These are phyloP conservation scores for Desoria tigrina DNA, from an alignment of 2,888 invertebrate species.

Conservation along the genomic window DNA sequence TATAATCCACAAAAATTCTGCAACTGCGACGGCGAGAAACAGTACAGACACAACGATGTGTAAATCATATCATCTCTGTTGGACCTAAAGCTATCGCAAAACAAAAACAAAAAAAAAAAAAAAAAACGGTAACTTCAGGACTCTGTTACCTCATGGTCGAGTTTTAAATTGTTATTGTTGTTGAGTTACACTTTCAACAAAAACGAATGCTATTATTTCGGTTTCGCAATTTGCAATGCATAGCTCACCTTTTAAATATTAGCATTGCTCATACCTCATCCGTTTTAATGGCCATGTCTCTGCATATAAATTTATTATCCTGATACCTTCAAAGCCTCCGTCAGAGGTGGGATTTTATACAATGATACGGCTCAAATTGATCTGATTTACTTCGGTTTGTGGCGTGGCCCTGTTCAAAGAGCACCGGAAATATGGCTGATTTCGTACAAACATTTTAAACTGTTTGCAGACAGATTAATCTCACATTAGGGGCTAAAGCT, in stretches of 20 bases:
- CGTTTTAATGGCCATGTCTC: background rate
- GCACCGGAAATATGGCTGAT: background rate
- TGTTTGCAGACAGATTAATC: too few relatives aligned
- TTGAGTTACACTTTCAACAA: background rate
- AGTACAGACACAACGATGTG: background rate
- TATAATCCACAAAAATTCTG: background rate
- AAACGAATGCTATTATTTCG: conserved; percentile 5
- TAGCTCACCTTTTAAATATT: conserved; percentile 8
- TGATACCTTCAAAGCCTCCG: background rate
- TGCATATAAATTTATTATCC: background rate
- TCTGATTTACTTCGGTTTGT: conserved; percentile 2
- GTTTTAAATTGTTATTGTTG: background rate
- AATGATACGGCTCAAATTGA: conserved; percentile 8
- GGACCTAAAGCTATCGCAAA: too few relatives aligned
- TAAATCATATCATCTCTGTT: too few relatives aligned
- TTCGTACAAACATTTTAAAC: too few relatives aligned
- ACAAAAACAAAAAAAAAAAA: background rate
- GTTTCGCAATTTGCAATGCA: conserved; percentile 11
- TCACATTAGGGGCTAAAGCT: too few relatives aligned
- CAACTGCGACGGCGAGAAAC: background rate
- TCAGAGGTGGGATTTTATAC: background rate
- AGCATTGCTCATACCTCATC: conserved; percentile 9
- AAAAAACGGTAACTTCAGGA: background rate
- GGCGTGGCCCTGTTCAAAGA: conserved; percentile 1
- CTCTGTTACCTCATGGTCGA: background rate